Base-by-base conservation (phyloP, 2,113 vertebrate genomes). In the Bufo bufo region DNA sequence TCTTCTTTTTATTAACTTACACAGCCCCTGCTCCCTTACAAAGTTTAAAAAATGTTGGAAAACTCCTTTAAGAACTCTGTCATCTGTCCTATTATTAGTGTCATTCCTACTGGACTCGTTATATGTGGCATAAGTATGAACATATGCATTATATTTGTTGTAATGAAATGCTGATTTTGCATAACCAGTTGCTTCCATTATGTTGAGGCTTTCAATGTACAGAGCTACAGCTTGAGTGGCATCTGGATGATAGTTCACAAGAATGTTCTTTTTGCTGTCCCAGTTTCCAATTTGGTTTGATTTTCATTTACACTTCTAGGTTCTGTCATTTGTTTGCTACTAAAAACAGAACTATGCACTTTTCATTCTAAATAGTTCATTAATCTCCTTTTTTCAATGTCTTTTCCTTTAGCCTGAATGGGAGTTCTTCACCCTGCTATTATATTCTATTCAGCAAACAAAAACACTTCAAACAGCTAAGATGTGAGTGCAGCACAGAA, bases 341-440 rank as follows among this genome's bases (percentile, higher is more conserved):
- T 84, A 77, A 89, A 89, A 89, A 89, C 45, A 89, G 82, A 80
- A 77, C 19, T 74, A 78, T 84, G 72, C 82, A 63, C 33, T 8
- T 83, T 45, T 89, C 72, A 49, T 84, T 84, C 61, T 89, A 89
- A 84, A 89, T 84, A 78, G 81, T 89, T 84, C 72, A 89, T 89
- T 89, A 89, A 89, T 89, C 61, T 89, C 61, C 20, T 50, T 75
- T 84, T 89, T 63, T 61, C 69, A 84, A 89, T 84, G 81, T 89
- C 87, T 89, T 89, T 89, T 89, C 71, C 84, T 89, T 83, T 78
- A 89, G 81, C 33, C 12, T 89, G 87, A 89, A 89, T 84, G 72
- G 65, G 61, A 69, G 23, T 89, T 84, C 65, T 89, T 89, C 58
- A 59, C 81, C 87, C 81, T 49, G 81, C 58, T 89, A 89, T 89